Percentiles rank a stretch among this genome's conserved stretches.
phyloP scores from a whole-genome alignment of 2,797 vertebrate species.

The Babyrousa celebensis region DNA sequence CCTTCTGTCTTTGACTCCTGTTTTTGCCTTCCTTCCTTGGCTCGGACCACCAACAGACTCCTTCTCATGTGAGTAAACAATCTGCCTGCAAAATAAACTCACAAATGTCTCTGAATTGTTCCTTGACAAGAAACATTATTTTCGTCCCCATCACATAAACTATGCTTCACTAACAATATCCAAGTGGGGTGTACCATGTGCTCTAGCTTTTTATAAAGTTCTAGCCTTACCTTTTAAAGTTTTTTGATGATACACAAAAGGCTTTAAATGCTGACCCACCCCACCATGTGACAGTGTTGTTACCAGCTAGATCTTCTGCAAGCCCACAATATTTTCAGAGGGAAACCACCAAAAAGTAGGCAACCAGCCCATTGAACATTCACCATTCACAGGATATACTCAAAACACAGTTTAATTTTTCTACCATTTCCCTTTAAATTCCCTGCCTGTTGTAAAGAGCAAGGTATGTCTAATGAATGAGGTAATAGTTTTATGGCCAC shows the following conservation, averaged over 20 bases:
- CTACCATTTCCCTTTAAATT: slow-evolving; percentile 45
- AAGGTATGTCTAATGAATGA: not conserved
- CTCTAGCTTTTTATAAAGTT: not conserved
- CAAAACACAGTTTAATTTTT: not conserved
- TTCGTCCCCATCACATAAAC: not conserved
- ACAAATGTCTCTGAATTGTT: slow-evolving; percentile 65
- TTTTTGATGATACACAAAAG: not conserved
- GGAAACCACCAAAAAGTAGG: not conserved
- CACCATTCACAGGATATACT: not conserved
- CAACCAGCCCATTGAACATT: not conserved
- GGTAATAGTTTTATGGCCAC: not conserved
- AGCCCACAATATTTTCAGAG: not conserved
- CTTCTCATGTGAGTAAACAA: slow-evolving; percentile 63
- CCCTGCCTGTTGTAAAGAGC: not conserved
- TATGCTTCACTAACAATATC: not conserved
- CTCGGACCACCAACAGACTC: slow-evolving; percentile 52
- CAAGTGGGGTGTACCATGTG: not conserved
- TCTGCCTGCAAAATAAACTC: slow-evolving; percentile 72
- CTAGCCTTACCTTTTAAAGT: not conserved
- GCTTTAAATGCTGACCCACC: not conserved
- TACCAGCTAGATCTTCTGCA: not conserved
- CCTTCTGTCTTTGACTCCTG: slow-evolving; percentile 18
- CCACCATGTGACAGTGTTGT: not conserved
- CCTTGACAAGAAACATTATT: slow-evolving; percentile 57
- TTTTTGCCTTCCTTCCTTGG: slow-evolving; percentile 58